A percentile compares a stretch with the other conserved stretches of the same genome.
These are phyloP conservation scores for Brachyptera putata DNA, from an alignment of 2,888 invertebrate species.

Conservation along the genomic window DNA sequence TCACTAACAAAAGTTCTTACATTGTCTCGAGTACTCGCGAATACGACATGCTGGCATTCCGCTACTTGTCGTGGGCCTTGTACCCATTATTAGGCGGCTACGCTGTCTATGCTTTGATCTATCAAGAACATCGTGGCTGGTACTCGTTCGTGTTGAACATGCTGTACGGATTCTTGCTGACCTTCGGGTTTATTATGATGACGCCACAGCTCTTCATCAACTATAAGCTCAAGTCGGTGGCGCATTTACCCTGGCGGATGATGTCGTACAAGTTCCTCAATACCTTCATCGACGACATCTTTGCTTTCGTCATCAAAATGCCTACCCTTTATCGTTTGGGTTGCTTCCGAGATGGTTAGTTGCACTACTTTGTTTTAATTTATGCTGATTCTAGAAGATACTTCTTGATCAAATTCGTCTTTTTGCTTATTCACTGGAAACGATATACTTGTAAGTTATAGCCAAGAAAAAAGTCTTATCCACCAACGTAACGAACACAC, in stretches of 20 bases:
- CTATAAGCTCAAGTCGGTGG: constrained; percentile 98
- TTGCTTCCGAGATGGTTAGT: constrained; percentile 90
- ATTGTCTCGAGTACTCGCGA: constrained; percentile 88
- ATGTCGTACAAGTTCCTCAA: constrained; percentile 99
- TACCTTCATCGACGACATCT: constrained; percentile 99
- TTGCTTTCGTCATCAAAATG: constrained; percentile 99
- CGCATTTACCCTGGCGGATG: constrained; percentile 99
- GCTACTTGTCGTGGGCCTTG: constrained; percentile 92
- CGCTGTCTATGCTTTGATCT: constrained; percentile 89
- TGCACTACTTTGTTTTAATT: constrained; percentile 12
- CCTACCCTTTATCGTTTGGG: constrained; percentile 97
- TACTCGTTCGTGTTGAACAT: constrained; percentile 96
- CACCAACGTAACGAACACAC: no score
- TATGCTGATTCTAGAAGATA: no score
- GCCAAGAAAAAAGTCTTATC: no score
- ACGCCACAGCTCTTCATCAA: constrained; percentile 99
- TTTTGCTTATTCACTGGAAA: no score
- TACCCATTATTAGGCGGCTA: constrained; percentile 93
- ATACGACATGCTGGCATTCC: constrained; percentile 94
- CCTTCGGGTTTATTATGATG: constrained; percentile 99
- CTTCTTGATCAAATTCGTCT: no score
- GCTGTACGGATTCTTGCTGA: constrained; percentile 95
- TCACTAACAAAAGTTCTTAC: constrained; percentile 95
- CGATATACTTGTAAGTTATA: no score
- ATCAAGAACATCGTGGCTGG: constrained; percentile 98